Evolutionary conservation across 2,797 vertebrate species (phyloP).

Genomic region (Fundulus diaphanus): DNA sequence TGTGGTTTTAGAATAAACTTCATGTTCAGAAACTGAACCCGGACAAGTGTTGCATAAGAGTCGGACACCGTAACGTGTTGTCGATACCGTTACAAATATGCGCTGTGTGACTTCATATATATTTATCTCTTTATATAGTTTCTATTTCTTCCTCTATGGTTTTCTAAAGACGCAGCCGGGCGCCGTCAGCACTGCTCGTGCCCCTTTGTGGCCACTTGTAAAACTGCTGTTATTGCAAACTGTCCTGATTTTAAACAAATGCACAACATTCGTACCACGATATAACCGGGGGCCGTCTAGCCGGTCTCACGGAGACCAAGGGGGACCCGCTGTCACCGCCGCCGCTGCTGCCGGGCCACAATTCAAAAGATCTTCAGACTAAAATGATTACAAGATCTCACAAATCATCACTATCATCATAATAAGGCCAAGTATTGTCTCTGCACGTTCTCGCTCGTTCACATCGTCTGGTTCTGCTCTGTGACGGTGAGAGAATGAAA

Average conservation of each 20-base stretch:
- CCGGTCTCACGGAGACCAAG: slow-evolving; percentile 98
- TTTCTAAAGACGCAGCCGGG: slow-evolving; percentile 95
- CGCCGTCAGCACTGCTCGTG: slow-evolving; percentile 96
- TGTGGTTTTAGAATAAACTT: slow-evolving; percentile 77
- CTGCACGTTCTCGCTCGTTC: slow-evolving; percentile 75
- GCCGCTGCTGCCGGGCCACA: slow-evolving; percentile 91
- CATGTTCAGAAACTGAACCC: slow-evolving; percentile 95
- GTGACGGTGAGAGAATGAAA: slow-evolving; percentile 58
- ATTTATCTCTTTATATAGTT: slow-evolving; percentile 64
- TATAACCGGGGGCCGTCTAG: slow-evolving; percentile 94
- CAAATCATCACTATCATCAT: slow-evolving; percentile 80
- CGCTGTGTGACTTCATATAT: slow-evolving; percentile 71
- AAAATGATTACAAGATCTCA: slow-evolving; percentile 70
- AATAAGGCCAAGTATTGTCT: slow-evolving; percentile 85
- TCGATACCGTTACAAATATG: slow-evolving; percentile 80
- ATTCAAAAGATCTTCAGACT: slow-evolving; percentile 95
- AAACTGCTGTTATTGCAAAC: slow-evolving; percentile 98
- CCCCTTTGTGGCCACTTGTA: slow-evolving; percentile 86
- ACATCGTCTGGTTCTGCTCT: slow-evolving; percentile 66
- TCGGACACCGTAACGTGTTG: slow-evolving; percentile 74
- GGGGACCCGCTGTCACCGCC: slow-evolving; percentile 95
- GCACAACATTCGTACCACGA: slow-evolving; percentile 99
- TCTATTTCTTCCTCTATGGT: slow-evolving; percentile 80
- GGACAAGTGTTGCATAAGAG: slow-evolving; percentile 82
- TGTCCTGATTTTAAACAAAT: slow-evolving; percentile 99